Evolutionary conservation across 2,113 vertebrate species (phyloP).

Genomic region (Morone chrysops): DNA sequence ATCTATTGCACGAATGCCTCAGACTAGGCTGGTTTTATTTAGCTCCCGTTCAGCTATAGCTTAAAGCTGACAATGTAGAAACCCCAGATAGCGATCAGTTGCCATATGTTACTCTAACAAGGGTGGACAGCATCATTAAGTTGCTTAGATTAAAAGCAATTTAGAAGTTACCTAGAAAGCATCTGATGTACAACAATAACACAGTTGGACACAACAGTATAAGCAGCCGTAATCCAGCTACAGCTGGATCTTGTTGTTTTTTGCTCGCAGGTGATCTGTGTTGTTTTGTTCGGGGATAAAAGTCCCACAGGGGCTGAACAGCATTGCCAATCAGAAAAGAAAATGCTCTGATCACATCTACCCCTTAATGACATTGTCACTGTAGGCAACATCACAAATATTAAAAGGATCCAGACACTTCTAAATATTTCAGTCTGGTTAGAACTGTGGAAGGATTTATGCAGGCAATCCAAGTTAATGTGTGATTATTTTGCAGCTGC

Average conservation of each 20-base stretch:
- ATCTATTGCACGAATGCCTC: neutral
- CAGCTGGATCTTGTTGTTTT: neutral
- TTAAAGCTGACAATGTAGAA: neutral
- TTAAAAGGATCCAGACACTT: neutral
- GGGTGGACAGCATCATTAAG: neutral
- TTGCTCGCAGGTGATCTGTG: neutral
- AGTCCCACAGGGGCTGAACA: neutral
- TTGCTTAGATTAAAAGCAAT: neutral
- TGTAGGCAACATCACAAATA: neutral
- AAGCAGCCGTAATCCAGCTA: neutral
- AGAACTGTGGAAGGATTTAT: neutral
- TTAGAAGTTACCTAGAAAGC: neutral
- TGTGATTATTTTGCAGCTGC: neutral
- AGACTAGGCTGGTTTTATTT: neutral
- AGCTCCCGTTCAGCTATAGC: neutral
- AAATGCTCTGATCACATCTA: neutral
- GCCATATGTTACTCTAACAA: slow-evolving; percentile 11
- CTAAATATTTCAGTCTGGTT: neutral
- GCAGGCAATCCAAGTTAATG: neutral
- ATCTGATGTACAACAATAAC: neutral
- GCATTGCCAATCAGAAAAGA: neutral
- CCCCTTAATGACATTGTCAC: neutral
- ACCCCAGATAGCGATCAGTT: neutral
- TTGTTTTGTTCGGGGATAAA: neutral
- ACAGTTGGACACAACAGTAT: neutral